Conservation (phyloP, 2,797 vertebrate genomes). For the Schizopygopsis pylzovi region DNA sequence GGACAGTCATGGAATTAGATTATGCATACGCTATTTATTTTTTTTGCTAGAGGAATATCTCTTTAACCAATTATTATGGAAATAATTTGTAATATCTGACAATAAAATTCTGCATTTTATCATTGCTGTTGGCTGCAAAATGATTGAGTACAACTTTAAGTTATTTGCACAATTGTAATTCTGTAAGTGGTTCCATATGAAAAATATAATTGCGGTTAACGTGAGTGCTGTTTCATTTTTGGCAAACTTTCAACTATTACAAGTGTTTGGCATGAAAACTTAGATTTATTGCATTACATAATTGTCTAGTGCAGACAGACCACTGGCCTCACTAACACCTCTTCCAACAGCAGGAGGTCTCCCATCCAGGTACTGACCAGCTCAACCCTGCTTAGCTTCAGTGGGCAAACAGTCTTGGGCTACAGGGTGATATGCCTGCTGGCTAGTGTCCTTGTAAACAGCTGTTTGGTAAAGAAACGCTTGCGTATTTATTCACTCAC, state of each 20-base stretch:
- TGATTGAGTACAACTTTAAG: no score
- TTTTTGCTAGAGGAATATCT: neutral
- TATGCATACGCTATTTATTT: neutral
- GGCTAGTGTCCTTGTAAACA: no score
- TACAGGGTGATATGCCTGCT: no score
- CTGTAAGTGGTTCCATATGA: neutral
- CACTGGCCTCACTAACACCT: no score
- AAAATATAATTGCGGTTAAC: neutral
- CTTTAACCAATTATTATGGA: neutral
- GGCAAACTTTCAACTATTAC: neutral
- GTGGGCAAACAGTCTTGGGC: no score
- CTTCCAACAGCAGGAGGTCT: no score
- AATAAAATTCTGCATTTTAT: neutral
- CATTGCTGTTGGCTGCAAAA: neutral
- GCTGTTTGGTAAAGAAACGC: no score
- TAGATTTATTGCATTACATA: no score
- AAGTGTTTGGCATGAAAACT: neutral
- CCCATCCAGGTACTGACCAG: no score
- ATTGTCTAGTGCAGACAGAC: no score
- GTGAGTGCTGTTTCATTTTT: neutral
- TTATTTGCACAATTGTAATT: neutral
- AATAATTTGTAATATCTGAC: neutral
- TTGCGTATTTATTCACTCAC: neutral
- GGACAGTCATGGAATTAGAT: neutral
- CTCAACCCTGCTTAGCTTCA: no score